Conservation (phyloP, 2,888 invertebrate species). For the Athalia rosae region DNA sequence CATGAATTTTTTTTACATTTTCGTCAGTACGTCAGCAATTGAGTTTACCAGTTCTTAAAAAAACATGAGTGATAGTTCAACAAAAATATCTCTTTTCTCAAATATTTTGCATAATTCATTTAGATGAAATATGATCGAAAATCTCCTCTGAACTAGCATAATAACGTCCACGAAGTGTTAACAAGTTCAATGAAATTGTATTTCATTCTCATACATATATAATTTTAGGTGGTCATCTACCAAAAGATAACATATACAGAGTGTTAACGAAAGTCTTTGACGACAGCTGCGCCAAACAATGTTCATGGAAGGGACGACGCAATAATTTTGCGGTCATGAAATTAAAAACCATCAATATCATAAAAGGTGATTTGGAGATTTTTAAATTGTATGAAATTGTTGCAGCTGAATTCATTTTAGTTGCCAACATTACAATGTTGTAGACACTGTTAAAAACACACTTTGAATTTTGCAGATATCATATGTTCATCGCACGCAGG, state of each 20-base stretch:
- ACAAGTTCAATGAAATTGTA: not conserved
- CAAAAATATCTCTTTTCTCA: not conserved
- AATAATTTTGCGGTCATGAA: conserved; percentile 20
- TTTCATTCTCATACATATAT: not conserved
- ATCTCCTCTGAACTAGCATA: conserved; percentile 10
- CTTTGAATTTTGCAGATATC: too few relatives aligned
- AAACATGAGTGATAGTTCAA: not conserved
- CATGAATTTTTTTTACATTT: conserved; percentile 3
- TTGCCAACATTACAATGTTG: not conserved
- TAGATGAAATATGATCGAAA: not conserved
- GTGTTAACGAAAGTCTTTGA: conserved; percentile 2
- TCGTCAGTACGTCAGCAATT: not conserved
- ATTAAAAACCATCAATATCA: conserved; percentile 3
- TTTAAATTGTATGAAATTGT: not conserved
- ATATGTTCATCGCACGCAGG: conserved; percentile 15
- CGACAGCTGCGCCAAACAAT: not conserved
- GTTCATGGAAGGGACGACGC: conserved; percentile 7
- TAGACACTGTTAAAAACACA: not conserved
- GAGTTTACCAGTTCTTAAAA: not conserved
- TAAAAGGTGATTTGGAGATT: conserved; percentile 1
- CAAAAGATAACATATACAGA: not conserved
- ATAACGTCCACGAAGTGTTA: not conserved
- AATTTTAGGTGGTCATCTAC: not conserved
- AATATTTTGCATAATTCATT: not conserved
- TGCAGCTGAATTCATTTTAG: not conserved